phyloP scores from a whole-genome alignment of 1,140 invertebrate species.

The Coptotermes formosanus region DNA sequence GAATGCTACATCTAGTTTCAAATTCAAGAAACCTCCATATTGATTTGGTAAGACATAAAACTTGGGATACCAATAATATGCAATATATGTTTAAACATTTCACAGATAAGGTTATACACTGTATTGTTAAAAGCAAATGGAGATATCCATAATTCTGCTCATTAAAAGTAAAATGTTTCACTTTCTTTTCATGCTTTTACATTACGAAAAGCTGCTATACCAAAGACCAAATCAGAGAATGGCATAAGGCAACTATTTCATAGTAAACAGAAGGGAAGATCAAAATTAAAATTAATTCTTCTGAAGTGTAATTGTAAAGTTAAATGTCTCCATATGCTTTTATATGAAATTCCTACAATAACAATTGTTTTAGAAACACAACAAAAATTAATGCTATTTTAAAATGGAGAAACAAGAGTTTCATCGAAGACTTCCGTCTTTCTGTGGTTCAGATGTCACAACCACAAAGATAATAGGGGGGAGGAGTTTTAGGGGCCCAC shows the following conservation, averaged over 20 bases:
- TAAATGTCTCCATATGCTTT: slow-evolving; percentile 11
- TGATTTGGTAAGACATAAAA: slow-evolving; percentile 17
- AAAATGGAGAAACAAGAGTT: slow-evolving; percentile 17
- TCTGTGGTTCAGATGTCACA: neutral
- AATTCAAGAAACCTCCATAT: slow-evolving; percentile 12
- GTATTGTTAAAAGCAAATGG: slow-evolving; percentile 15
- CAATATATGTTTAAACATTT: slow-evolving; percentile 18
- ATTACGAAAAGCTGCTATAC: neutral
- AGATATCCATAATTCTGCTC: slow-evolving; percentile 16
- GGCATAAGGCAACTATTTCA: neutral
- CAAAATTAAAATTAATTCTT: neutral
- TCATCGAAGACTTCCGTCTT: neutral
- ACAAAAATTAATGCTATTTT: neutral
- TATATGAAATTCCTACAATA: slow-evolving; percentile 7
- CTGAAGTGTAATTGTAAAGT: neutral
- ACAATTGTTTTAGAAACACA: slow-evolving; percentile 15
- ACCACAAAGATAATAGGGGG: neutral
- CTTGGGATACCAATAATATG: slow-evolving; percentile 16
- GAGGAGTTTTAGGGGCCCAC: slow-evolving; percentile 7
- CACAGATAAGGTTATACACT: slow-evolving; percentile 15
- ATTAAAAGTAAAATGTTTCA: neutral
- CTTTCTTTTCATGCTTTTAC: slow-evolving; percentile 4
- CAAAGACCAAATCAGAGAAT: neutral
- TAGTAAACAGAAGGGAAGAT: neutral
- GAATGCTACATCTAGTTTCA: slow-evolving; percentile 7